Evolutionary conservation across 2,888 invertebrate genomes (phyloP), one percentile per base, ranked within the genome.

Genomic region (Heliconius charithonia): DNA sequence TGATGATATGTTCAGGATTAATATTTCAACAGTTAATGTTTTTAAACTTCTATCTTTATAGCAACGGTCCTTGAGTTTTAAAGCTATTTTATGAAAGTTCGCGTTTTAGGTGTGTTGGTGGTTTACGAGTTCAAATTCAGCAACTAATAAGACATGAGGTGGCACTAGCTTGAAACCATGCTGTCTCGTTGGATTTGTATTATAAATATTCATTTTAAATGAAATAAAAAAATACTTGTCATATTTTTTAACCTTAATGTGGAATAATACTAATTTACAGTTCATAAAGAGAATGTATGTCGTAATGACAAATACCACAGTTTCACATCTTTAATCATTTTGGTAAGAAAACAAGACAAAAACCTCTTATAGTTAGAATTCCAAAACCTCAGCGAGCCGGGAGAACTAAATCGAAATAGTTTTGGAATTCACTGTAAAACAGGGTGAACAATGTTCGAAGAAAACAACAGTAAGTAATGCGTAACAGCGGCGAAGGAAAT

Each of bases 401-500:
- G 79, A 63, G 80, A 81, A 81, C 81, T 82, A 82, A 82, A 82
- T 81, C 79, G 79, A 82, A 82, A 83, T 84, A 84, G 83, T 83
- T 82, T 76, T 69, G 71, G 76, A 82, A 81, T 83, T 81, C 79
- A 71, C 79, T 72, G 81, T 76, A 81, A 83, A 82, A 83, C 81
- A 83, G 80, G 75, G 81, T 81, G 82, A 83, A 84, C 83, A 84
- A 84, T 85, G 83, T 83, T 80, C 78, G 85, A 87, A 85, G 85
- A 86, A 90, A 90, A 91, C 88, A 89, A 88, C 89, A 87, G 87
- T 88, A 86, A 88, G 87, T 87, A 88, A 89, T 85, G 86, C 86
- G 86, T 85, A 87, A 85, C 85, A 87, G 86, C 86, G 84, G 85
- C 84, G 88, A 88, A 88, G 90, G 89, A 92, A 91, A 92, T 89